Conservation (phyloP, 2,797 vertebrate genomes). For the Sebastolobus alascanus region DNA sequence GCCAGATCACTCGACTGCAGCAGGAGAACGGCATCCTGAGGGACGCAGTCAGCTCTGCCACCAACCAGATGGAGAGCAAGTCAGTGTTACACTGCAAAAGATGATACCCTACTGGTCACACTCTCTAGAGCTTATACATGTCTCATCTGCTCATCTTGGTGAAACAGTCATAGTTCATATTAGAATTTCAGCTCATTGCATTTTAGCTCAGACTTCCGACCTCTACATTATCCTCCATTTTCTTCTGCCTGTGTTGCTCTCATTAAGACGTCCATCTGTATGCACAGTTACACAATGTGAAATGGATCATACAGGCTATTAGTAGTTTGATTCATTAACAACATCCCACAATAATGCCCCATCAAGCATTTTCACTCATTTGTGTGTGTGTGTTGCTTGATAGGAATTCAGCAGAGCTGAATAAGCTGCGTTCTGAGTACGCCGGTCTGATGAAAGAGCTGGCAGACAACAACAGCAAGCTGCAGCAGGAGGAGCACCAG, state of each 20-base stretch:
- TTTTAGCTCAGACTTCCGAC: neutral
- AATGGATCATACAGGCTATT: neutral
- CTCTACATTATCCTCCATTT: neutral
- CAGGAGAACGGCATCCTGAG: constrained; percentile 97
- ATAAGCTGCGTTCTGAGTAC: constrained; percentile 94
- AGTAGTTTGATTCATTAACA: constrained; percentile 17
- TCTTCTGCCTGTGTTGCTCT: neutral
- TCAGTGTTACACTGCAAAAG: constrained; percentile 78
- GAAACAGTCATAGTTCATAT: constrained; percentile 1
- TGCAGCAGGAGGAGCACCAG: constrained; percentile 96
- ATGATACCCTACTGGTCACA: neutral
- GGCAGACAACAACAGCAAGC: constrained; percentile 90
- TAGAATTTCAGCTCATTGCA: constrained; percentile 7
- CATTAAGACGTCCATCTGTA: neutral
- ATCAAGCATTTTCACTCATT: constrained; percentile 14
- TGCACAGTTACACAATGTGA: neutral
- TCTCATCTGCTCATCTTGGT: constrained; percentile 14
- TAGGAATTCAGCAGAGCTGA: constrained; percentile 96
- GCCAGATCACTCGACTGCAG: constrained; percentile 94
- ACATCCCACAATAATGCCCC: constrained; percentile 4
- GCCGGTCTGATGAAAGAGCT: constrained; percentile 92
- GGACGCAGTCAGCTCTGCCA: constrained; percentile 97
- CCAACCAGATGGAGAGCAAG: constrained; percentile 99
- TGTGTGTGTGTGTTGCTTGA: constrained; percentile 21
- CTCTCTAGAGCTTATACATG: neutral